phyloP scores from a whole-genome alignment of 1,140 invertebrate species.

The Leptinotarsa texana region DNA sequence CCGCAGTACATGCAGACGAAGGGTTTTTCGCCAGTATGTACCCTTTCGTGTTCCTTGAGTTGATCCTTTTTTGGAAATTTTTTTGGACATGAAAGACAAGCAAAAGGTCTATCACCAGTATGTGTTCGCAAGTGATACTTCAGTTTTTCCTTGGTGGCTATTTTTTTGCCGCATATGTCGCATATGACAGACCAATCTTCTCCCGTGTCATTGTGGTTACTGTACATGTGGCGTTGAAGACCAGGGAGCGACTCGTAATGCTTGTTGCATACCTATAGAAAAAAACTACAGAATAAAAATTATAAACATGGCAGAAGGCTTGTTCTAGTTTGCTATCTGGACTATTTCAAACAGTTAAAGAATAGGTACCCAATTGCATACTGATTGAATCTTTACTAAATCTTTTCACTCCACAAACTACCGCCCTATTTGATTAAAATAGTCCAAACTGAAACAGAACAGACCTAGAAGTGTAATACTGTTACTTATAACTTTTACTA shows the following conservation, averaged over 20 bases:
- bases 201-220: slow-evolving; percentile 45
- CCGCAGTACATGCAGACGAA: slow-evolving; percentile 71
- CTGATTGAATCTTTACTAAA: too few species aligned
- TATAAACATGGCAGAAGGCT: too few species aligned
- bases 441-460: too few species aligned
- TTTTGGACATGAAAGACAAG: slow-evolving; percentile 59
- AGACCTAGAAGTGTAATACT: too few species aligned
- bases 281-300: neutral
- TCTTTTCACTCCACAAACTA: too few species aligned
- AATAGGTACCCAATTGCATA: too few species aligned
- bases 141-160: slow-evolving; percentile 60
- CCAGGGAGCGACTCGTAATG: slow-evolving; percentile 48
- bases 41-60: slow-evolving; percentile 65
- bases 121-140: slow-evolving; percentile 76
- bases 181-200: slow-evolving; percentile 55
- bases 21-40: slow-evolving; percentile 69
- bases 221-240: slow-evolving; percentile 47
- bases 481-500: too few species aligned
- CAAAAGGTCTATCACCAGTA: slow-evolving; percentile 75
- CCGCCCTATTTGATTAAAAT: too few species aligned
- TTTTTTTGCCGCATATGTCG: slow-evolving; percentile 72
- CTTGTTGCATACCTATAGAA: slow-evolving; percentile 42
- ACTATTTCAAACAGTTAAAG: too few species aligned
- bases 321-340: too few species aligned
- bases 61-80: slow-evolving; percentile 59